Evolutionary conservation across 2,888 invertebrate genomes (phyloP).

Genomic region (Suillia variegata): DNA sequence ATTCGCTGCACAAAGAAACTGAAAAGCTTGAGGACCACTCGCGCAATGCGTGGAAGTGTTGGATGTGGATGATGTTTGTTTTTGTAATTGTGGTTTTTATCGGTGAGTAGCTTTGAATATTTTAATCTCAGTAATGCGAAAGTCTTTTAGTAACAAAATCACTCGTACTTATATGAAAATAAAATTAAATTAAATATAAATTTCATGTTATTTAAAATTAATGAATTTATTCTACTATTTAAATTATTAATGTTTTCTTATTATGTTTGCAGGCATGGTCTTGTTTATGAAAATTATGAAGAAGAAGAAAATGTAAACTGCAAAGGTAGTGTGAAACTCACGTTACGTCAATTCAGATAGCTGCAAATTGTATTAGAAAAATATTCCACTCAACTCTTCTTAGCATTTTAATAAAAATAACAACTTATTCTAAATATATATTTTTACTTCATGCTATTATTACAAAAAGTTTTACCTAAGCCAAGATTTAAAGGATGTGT

Average conservation of each 20-base stretch:
- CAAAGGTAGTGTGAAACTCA: too few species aligned
- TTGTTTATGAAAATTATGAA: slow-evolving; percentile 91
- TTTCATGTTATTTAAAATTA: too few species aligned
- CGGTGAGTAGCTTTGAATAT: slow-evolving; percentile 66
- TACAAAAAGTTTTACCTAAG: too few species aligned
- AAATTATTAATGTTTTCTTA: too few species aligned
- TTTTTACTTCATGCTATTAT: too few species aligned
- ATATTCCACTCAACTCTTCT: too few species aligned
- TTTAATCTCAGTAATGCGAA: slow-evolving; percentile 11
- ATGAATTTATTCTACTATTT: too few species aligned
- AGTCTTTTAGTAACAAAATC: slow-evolving; percentile 17
- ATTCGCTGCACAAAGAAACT: slow-evolving; percentile 79
- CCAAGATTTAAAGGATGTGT: too few species aligned
- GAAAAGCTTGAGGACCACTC: slow-evolving; percentile 84
- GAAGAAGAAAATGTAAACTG: slow-evolving; percentile 64
- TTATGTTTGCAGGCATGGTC: slow-evolving; percentile 86
- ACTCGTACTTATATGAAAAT: background rate
- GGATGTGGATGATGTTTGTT: slow-evolving; percentile 91
- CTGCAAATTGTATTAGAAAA: too few species aligned
- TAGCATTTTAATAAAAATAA: too few species aligned
- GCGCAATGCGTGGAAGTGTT: slow-evolving; percentile 87
- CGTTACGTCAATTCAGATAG: too few species aligned
- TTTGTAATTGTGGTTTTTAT: slow-evolving; percentile 86
- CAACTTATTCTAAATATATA: too few species aligned
- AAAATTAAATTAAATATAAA: background rate